Conservation (phyloP, 2,113 vertebrate species). For the Lepisosteus oculatus region DNA sequence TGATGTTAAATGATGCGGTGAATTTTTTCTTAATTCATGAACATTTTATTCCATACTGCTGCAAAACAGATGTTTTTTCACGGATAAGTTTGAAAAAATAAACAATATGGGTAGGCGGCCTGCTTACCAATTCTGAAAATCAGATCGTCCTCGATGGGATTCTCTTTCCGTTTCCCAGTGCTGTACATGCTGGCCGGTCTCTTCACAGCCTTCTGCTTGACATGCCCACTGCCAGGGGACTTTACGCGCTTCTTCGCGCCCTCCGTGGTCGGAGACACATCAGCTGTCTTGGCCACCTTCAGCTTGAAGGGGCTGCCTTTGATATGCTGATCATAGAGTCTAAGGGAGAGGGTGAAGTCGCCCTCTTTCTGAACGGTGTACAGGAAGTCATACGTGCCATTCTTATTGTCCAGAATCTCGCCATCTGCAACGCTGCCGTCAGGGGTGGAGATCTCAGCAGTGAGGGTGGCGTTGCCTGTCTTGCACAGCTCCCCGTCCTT, state of each 20-base stretch:
- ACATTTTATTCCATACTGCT: no score
- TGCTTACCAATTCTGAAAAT: conserved; percentile 89
- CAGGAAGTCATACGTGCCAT: conserved; percentile 91
- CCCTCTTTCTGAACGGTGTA: conserved; percentile 89
- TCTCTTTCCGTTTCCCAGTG: conserved; percentile 91
- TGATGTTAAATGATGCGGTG: no score
- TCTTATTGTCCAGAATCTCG: conserved; percentile 93
- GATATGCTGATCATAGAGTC: conserved; percentile 90
- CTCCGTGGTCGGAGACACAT: conserved; percentile 79
- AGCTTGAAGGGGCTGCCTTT: conserved; percentile 93
- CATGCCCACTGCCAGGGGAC: conserved; percentile 82
- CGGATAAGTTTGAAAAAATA: no score
- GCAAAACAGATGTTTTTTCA: no score
- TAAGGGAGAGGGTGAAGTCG: conserved; percentile 80
- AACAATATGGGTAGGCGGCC: no score
- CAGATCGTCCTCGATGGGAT: conserved; percentile 90
- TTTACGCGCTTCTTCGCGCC: conserved; percentile 86
- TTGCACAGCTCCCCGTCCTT: conserved; percentile 91
- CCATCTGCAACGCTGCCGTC: conserved; percentile 81
- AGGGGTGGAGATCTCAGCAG: conserved; percentile 79
- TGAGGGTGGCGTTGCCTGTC: conserved; percentile 86
- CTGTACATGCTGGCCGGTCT: conserved; percentile 95
- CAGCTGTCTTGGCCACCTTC: conserved; percentile 79
- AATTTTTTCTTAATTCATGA: no score
- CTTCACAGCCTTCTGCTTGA: conserved; percentile 91